phyloP scores from a whole-genome alignment of 1,140 invertebrate species.

The Dreissena polymorpha region DNA sequence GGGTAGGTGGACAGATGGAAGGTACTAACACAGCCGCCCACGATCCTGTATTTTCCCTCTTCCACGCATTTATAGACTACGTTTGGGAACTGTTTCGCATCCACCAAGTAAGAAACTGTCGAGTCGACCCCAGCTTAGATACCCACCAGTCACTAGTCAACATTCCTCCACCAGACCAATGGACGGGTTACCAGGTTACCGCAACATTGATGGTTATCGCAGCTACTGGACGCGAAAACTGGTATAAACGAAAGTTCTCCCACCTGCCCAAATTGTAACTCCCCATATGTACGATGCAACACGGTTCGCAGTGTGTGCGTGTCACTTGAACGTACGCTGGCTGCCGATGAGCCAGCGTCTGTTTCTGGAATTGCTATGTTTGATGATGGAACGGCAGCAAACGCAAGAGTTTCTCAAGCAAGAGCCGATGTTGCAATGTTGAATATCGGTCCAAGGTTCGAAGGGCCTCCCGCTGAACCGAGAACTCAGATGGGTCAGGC shows the following conservation, averaged over 20 bases:
- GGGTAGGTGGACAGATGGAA: conserved; percentile 67
- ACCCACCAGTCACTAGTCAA: conserved; percentile 5
- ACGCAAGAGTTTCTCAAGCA: too few relatives aligned
- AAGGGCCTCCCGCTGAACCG: too few relatives aligned
- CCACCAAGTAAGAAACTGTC: conserved; percentile 10
- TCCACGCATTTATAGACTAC: conserved; percentile 77
- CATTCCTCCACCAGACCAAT: neutral
- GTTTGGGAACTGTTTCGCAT: conserved; percentile 65
- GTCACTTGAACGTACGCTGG: too few relatives aligned
- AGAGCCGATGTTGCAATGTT: too few relatives aligned
- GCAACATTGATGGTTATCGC: conserved; percentile 20
- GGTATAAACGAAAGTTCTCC: conserved; percentile 32
- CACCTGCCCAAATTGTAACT: conserved; percentile 13
- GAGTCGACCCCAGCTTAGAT: conserved; percentile 21
- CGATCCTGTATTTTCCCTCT: conserved; percentile 77
- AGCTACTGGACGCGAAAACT: conserved; percentile 23
- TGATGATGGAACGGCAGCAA: too few relatives aligned
- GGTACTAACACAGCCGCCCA: conserved; percentile 67
- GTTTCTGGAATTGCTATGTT: too few relatives aligned
- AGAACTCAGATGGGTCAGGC: too few relatives aligned
- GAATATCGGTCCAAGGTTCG: too few relatives aligned
- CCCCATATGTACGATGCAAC: conserved; percentile 26
- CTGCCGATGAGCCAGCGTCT: too few relatives aligned
- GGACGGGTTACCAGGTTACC: conserved; percentile 7
- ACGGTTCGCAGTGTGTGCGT: conserved; percentile 1